Percentiles rank a stretch among this genome's conserved stretches.
phyloP scores from a whole-genome alignment of 2,113 vertebrate species.

The Pollachius pollachius region DNA sequence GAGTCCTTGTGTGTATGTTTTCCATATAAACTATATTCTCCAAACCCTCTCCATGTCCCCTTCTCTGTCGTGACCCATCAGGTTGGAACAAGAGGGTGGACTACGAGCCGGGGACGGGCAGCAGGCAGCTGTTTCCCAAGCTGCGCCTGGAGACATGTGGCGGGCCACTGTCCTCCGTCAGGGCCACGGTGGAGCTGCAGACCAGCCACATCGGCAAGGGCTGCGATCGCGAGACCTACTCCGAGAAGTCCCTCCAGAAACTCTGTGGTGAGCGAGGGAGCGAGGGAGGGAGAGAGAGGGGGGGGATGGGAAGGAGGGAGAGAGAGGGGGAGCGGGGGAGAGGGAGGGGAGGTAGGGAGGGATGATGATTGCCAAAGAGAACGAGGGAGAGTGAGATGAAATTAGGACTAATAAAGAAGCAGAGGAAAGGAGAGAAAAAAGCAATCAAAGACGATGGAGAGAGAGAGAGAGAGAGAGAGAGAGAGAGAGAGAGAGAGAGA shows the following conservation, averaged over 20 bases:
- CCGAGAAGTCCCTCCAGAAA: constrained; percentile 92
- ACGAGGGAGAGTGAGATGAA: no score
- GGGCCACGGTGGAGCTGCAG: constrained; percentile 84
- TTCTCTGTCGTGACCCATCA: constrained; percentile 42
- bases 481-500: neutral
- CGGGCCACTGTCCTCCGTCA: constrained; percentile 86
- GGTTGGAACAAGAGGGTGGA: constrained; percentile 92
- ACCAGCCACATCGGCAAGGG: constrained; percentile 92
- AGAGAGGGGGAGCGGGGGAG: neutral
- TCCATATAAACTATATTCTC: neutral
- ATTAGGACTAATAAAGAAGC: no score
- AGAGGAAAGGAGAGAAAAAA: neutral
- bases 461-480: neutral
- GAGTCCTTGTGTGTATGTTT: neutral
- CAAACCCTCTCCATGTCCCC: no score
- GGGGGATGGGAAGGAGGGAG: neutral
- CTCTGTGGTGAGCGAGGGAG: constrained; percentile 81
- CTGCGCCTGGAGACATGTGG: constrained; percentile 92
- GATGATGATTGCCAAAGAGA: no score
- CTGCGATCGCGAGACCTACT: constrained; percentile 93
- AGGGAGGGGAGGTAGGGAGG: neutral
- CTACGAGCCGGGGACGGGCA: constrained; percentile 91
- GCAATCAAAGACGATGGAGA: neutral
- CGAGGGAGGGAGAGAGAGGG: constrained; percentile 11
- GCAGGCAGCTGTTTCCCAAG: constrained; percentile 86